A percentile compares a stretch with the other conserved stretches of the same genome.
These are phyloP conservation scores for Donacobius atricapilla DNA, from an alignment of 2,113 vertebrate species.

Conservation along the genomic window DNA sequence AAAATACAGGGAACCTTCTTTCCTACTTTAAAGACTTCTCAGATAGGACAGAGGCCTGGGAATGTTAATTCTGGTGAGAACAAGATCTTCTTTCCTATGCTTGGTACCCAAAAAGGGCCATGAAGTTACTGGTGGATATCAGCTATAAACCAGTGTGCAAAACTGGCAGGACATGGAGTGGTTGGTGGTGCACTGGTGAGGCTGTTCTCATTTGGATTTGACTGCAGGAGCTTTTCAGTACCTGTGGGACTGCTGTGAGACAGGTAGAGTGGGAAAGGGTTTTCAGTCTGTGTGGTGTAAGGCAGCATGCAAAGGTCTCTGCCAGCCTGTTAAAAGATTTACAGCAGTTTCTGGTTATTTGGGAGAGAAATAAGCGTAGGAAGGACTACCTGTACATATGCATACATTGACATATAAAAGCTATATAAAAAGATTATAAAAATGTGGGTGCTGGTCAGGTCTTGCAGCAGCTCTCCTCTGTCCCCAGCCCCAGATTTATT, in stretches of 20 bases:
- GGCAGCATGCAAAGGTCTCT: not conserved
- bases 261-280: not conserved
- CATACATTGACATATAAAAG: not conserved
- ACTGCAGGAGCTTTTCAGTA: not conserved
- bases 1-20: not conserved
- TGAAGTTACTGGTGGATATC: not conserved
- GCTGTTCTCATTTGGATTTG: not conserved
- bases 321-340: not conserved
- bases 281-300: not conserved
- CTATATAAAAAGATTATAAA: not conserved
- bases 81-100: not conserved
- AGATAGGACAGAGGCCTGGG: not conserved
- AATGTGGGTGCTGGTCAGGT: not conserved
- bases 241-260: not conserved
- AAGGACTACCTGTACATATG: not conserved
- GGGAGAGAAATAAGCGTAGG: not conserved
- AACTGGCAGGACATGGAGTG: not conserved
- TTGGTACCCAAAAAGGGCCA: not conserved
- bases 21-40: not conserved
- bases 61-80: not conserved
- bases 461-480: not conserved
- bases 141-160: not conserved
- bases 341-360: not conserved
- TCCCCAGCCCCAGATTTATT: not conserved
- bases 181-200: not conserved